phyloP scores from a whole-genome alignment of 2,888 invertebrate species.

The Spicauda simplicius region DNA sequence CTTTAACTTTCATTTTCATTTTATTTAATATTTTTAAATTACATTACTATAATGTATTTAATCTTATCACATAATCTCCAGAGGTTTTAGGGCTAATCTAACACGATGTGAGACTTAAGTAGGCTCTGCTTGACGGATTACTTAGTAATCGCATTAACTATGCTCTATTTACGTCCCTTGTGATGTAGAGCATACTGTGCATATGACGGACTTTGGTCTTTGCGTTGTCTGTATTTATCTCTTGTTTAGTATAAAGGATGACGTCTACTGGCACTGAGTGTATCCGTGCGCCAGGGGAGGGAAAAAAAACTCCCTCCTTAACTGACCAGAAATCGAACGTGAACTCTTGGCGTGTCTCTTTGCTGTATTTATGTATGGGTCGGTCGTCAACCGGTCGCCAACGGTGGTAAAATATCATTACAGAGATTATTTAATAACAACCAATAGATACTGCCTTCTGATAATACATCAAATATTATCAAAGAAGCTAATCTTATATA shows the following conservation, averaged over 20 bases:
- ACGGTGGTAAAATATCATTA: too few species aligned
- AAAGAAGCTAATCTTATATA: slow-evolving; percentile 3
- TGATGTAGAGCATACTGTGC: neutral
- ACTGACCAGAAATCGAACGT: too few species aligned
- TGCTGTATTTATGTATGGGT: too few species aligned
- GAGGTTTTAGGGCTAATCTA: slow-evolving; percentile 11
- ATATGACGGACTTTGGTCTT: neutral
- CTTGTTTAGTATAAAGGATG: too few species aligned
- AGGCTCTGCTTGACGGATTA: slow-evolving; percentile 27
- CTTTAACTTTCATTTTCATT: too few species aligned
- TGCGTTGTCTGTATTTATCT: too few species aligned
- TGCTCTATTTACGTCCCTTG: slow-evolving; percentile 15
- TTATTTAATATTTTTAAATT: too few species aligned
- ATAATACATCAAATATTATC: neutral
- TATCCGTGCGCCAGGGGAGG: too few species aligned
- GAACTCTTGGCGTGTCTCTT: too few species aligned
- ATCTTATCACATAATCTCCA: neutral
- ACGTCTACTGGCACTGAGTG: too few species aligned
- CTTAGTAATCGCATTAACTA: slow-evolving; percentile 12
- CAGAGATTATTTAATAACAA: neutral
- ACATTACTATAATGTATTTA: neutral
- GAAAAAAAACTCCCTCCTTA: too few species aligned
- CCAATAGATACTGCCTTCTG: neutral
- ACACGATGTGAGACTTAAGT: slow-evolving; percentile 25
- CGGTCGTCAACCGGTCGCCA: too few species aligned